phyloP scores from a whole-genome alignment of 2,888 invertebrate species.

The Drosophila anomelani region DNA sequence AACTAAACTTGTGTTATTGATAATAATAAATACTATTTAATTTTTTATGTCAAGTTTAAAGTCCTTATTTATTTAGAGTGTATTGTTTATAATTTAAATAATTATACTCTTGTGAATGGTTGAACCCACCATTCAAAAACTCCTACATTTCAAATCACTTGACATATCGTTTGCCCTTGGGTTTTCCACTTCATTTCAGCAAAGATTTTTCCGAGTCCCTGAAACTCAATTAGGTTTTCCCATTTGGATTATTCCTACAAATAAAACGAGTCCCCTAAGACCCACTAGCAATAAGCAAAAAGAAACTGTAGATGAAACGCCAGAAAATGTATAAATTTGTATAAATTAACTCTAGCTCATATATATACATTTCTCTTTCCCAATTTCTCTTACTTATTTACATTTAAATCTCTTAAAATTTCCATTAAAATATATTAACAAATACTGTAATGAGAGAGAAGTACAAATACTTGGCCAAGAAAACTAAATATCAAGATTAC shows the following conservation, averaged over 20 bases:
- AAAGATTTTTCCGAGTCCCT: neutral
- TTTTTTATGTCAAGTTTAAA: too few species aligned
- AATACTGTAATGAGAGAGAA: too few species aligned
- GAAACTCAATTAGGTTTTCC: neutral
- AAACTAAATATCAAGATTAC: neutral
- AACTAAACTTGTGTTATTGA: too few species aligned
- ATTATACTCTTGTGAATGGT: too few species aligned
- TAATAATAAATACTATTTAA: too few species aligned
- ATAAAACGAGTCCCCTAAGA: neutral
- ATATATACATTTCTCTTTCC: neutral
- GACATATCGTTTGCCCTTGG: neutral
- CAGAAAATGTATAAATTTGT: too few species aligned
- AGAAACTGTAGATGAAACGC: too few species aligned
- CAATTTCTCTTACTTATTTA: neutral
- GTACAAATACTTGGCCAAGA: neutral
- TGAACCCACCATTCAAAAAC: too few species aligned
- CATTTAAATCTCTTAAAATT: neutral
- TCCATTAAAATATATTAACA: neutral
- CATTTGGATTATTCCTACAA: neutral
- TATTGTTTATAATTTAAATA: too few species aligned
- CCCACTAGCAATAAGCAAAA: neutral
- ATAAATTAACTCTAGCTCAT: neutral
- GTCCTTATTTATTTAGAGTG: too few species aligned
- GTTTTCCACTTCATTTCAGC: neutral
- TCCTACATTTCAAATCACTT: neutral